Percentiles rank a stretch among this genome's conserved stretches.
These are phyloP conservation scores for Scomberomorus guttatus DNA, from an alignment of 2,797 vertebrate genomes.

Conservation along the genomic window DNA sequence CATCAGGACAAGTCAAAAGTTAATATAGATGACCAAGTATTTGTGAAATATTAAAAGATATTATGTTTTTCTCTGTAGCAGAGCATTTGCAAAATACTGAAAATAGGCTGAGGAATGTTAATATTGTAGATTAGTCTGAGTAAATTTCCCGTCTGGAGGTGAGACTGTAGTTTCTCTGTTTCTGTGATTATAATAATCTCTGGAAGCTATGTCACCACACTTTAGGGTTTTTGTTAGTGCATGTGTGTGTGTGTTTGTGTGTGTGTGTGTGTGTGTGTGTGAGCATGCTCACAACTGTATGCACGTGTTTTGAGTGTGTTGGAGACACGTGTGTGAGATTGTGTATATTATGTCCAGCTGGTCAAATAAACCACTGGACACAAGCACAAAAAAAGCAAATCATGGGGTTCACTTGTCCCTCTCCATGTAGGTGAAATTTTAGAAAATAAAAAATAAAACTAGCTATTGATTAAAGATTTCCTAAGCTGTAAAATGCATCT, in stretches of 20 bases:
- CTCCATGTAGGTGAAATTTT: constrained; percentile 26
- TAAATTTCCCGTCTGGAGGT: constrained; percentile 56
- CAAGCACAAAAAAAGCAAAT: constrained; percentile 35
- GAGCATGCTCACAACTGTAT: constrained; percentile 7
- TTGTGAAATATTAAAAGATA: constrained; percentile 17
- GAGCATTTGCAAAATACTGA: constrained; percentile 49
- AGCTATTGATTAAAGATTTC: neutral
- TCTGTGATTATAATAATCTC: constrained; percentile 85
- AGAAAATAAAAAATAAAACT: neutral
- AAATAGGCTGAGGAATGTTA: constrained; percentile 85
- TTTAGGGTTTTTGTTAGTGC: constrained; percentile 25
- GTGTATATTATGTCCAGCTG: constrained; percentile 75
- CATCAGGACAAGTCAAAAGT: constrained; percentile 23
- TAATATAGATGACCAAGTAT: constrained; percentile 9
- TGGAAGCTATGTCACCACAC: constrained; percentile 64
- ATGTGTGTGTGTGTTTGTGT: constrained; percentile 16
- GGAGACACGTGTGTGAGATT: constrained; percentile 40
- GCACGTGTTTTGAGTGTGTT: constrained; percentile 26
- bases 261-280: constrained; percentile 19
- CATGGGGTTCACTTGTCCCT: constrained; percentile 32
- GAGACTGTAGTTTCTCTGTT: constrained; percentile 81
- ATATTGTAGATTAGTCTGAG: constrained; percentile 82
- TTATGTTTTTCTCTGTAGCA: constrained; percentile 12
- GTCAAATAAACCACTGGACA: constrained; percentile 70
- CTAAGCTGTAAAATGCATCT: neutral